Evolutionary conservation across 2,888 invertebrate species (phyloP).

Genomic region (Latheticus oryzae): DNA sequence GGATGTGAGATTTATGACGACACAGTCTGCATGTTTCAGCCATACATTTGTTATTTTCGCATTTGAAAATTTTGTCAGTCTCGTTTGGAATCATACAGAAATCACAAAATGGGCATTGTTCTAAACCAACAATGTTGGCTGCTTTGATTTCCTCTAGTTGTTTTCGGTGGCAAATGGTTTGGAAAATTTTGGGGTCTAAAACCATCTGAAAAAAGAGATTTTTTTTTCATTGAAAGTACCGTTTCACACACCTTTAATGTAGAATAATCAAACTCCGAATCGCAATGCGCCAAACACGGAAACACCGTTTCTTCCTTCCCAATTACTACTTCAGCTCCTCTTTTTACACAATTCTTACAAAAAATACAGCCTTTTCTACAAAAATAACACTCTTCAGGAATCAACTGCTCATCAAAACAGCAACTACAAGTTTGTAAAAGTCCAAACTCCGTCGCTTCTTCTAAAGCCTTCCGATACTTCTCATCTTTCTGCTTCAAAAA

Average conservation of each 20-base stretch:
- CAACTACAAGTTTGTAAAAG: conserved; percentile 66
- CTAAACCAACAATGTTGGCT: conserved; percentile 69
- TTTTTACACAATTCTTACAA: conserved; percentile 66
- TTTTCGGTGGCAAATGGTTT: conserved; percentile 64
- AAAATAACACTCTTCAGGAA: conserved; percentile 63
- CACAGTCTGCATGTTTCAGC: conserved; percentile 70
- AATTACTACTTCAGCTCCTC: conserved; percentile 62
- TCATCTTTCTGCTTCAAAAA: conserved; percentile 53
- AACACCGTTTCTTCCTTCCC: conserved; percentile 65
- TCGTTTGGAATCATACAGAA: conserved; percentile 67
- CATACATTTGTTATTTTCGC: conserved; percentile 68
- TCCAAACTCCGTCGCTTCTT: conserved; percentile 60
- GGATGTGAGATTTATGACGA: conserved; percentile 68
- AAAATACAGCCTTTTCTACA: conserved; percentile 60
- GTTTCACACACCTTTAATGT: conserved; percentile 54
- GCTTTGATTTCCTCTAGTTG: conserved; percentile 69
- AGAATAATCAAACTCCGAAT: conserved; percentile 62
- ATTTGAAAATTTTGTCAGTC: conserved; percentile 66
- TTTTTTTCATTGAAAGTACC: too few relatives aligned
- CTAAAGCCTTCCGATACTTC: conserved; percentile 54
- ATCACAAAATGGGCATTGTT: conserved; percentile 70
- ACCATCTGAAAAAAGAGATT: conserved; percentile 52
- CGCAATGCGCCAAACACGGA: conserved; percentile 66
- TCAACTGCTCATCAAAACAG: conserved; percentile 69
- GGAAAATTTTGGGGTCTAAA: conserved; percentile 64